These are phyloP conservation scores for Zaprionus africanus DNA, from an alignment of 1,140 invertebrate genomes.

Conservation along the genomic window DNA sequence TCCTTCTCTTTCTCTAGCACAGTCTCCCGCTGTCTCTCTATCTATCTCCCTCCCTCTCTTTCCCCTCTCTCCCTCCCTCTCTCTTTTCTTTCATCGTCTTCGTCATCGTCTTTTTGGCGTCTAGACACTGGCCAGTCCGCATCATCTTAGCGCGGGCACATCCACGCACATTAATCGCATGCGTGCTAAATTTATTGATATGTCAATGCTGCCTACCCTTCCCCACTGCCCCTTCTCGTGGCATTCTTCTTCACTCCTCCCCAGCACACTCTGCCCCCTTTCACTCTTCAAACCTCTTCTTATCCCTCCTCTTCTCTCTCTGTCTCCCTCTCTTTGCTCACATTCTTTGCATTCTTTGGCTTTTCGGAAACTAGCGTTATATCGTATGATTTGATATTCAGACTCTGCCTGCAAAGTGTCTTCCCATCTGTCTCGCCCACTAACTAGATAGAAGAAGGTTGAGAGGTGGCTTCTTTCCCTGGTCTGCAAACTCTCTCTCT, in stretches of 20 bases:
- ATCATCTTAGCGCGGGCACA: conserved; percentile 14
- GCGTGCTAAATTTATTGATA: conserved; percentile 79
- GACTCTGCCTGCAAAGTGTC: background rate
- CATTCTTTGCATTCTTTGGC: background rate
- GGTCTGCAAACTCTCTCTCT: no score
- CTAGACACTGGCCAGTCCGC: conserved; percentile 53
- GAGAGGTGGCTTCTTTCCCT: no score
- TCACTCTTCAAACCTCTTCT: background rate
- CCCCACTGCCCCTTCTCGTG: background rate
- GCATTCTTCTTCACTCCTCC: background rate
- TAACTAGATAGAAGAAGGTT: no score
- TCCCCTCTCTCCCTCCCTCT: background rate
- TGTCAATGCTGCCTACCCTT: conserved; percentile 54
- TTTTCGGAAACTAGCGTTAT: background rate
- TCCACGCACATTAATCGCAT: conserved; percentile 67
- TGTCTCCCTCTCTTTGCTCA: background rate
- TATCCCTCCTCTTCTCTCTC: background rate
- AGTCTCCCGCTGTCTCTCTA: no score
- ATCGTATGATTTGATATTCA: background rate
- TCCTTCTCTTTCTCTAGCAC: no score
- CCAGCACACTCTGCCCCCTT: background rate
- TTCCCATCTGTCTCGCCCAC: background rate
- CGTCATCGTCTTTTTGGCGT: conserved; percentile 26
- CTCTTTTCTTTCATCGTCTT: background rate
- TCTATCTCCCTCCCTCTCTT: background rate